A percentile compares a stretch with the other conserved stretches of the same genome.
Conservation (phyloP, 2,797 vertebrate species). For the Rhinatrema bivittatum region DNA sequence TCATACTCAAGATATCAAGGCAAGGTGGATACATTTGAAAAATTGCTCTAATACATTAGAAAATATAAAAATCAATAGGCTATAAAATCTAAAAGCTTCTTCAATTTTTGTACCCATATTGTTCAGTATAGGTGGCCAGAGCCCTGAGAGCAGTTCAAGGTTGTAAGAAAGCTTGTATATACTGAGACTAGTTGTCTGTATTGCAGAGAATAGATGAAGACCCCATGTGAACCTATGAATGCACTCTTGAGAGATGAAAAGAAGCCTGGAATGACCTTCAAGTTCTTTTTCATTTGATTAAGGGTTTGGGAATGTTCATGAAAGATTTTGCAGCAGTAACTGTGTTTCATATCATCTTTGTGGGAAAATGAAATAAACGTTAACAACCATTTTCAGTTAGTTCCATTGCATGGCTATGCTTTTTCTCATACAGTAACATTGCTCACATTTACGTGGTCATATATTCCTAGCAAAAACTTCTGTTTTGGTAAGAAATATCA, state of each 20-base stretch:
- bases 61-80: conserved; percentile 67
- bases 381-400: conserved; percentile 4
- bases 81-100: conserved; percentile 59
- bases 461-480: too few species aligned
- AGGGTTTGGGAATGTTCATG: conserved; percentile 26
- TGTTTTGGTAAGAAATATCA: too few species aligned
- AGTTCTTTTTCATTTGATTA: conserved; percentile 24
- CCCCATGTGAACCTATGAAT: conserved; percentile 15
- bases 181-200: conserved; percentile 27
- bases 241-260: conserved; percentile 20
- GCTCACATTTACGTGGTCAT: too few species aligned
- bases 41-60: conserved; percentile 59
- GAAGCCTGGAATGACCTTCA: conserved; percentile 11
- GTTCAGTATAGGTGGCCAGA: conserved; percentile 38
- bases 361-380: conserved; percentile 9
- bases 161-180: conserved; percentile 39
- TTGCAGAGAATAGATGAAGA: conserved; percentile 24
- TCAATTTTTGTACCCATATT: conserved; percentile 53
- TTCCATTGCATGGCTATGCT: neutral
- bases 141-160: conserved; percentile 42
- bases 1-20: conserved; percentile 52
- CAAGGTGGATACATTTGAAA: conserved; percentile 52
- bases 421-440: conserved; percentile 2
- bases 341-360: conserved; percentile 5
- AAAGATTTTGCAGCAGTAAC: conserved; percentile 17